Evolutionary conservation across 2,888 invertebrate species (phyloP).

Genomic region (Melinopterus prodromus): DNA sequence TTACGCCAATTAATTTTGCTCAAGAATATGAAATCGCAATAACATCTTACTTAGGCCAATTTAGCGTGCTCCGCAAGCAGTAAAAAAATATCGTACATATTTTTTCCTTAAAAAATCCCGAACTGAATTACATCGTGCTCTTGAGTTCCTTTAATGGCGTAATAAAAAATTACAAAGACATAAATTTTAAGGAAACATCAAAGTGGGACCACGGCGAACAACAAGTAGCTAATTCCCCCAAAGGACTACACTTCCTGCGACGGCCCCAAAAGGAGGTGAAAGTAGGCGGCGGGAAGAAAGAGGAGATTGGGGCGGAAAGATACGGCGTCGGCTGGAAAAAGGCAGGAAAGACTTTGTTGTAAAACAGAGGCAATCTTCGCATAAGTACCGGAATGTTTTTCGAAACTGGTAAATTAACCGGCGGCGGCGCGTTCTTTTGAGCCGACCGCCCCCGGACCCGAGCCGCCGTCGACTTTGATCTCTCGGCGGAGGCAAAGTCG

Average conservation of each 20-base stretch:
- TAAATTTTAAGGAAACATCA: conserved; percentile 4
- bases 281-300: background rate
- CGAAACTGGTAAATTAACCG: conserved; percentile 8
- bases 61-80: background rate
- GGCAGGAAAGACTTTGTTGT: conserved; percentile 4
- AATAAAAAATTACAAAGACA: conserved; percentile 4
- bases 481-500: conserved; percentile 4
- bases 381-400: background rate
- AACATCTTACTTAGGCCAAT: background rate
- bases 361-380: conserved; percentile 4
- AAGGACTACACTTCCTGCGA: background rate
- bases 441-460: conserved; percentile 7
- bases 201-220: conserved; percentile 4
- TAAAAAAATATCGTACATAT: background rate
- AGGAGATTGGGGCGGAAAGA: background rate
- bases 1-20: background rate
- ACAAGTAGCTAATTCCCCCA: background rate
- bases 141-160: background rate
- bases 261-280: background rate
- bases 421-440: background rate
- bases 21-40: background rate
- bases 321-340: background rate
- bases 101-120: background rate
- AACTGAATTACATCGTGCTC: background rate
- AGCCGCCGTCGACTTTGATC: conserved; percentile 7